These are phyloP conservation scores for Tautogolabrus adspersus DNA, from an alignment of 2,113 vertebrate genomes.

Conservation along the genomic window DNA sequence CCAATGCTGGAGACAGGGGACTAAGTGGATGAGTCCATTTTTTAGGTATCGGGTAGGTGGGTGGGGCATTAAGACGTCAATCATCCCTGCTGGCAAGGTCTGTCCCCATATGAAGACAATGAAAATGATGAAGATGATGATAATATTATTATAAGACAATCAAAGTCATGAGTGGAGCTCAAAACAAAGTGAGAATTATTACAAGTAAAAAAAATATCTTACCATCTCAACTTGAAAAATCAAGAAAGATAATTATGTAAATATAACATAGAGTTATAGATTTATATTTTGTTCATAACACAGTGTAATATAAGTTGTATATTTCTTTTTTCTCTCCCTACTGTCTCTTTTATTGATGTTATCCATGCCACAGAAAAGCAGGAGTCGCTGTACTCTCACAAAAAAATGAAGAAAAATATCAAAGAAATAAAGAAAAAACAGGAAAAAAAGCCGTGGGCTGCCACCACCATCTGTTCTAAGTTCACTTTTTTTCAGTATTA, in stretches of 20 bases:
- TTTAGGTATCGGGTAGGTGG: slow-evolving; percentile 40
- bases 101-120: slow-evolving; percentile 78
- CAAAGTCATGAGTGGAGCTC: slow-evolving; percentile 97
- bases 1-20: slow-evolving; percentile 74
- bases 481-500: slow-evolving; percentile 99
- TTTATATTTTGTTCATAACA: slow-evolving; percentile 99
- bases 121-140: slow-evolving; percentile 81
- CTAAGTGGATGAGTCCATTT: slow-evolving; percentile 42
- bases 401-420: slow-evolving; percentile 86
- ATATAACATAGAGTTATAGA: slow-evolving; percentile 99
- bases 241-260: slow-evolving; percentile 99
- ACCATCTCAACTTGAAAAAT: slow-evolving; percentile 99
- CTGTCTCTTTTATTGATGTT: slow-evolving; percentile 98
- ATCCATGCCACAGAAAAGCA: slow-evolving; percentile 97
- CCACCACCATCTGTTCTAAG: slow-evolving; percentile 94
- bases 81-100: slow-evolving; percentile 81
- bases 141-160: slow-evolving; percentile 95
- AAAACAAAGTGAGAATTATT: slow-evolving; percentile 91
- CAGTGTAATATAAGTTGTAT: slow-evolving; percentile 99
- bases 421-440: slow-evolving; percentile 78
- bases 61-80: slow-evolving; percentile 68
- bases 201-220: slow-evolving; percentile 85
- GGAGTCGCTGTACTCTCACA: slow-evolving; percentile 93
- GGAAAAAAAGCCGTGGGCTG: slow-evolving; percentile 89
- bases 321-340: slow-evolving; percentile 93